Base-by-base conservation (phyloP, 35 echinoderm and acorn worm species). In the Amphiura filiformis region DNA sequence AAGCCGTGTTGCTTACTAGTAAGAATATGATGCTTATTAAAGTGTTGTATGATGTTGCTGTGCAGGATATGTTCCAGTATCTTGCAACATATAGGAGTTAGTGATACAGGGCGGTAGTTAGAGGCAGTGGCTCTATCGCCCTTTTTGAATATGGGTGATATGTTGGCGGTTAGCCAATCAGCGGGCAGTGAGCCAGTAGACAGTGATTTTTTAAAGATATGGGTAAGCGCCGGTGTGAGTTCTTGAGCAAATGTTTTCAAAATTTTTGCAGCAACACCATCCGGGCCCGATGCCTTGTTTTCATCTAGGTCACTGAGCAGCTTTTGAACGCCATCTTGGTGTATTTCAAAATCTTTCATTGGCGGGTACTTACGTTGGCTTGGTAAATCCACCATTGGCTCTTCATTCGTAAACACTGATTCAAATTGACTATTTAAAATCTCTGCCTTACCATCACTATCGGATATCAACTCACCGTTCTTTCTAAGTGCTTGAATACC, bases 11-110 rank as follows among this genome's bases (percentile, higher is more conserved):
- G 82, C 17, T 18, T 5, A 15, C 41, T 30, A 0, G 36, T 44
- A 3, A 88, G 86, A 26, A 80, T 80, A 56, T 80, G 35, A 22
- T 80, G 14, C 36, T 37, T 70, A 15, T 42, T 26, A 13, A 88
- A 75, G 35, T 88, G 75, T 39, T 0, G 33, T 31, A 88, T 79
- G 49, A 88, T 88, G 31, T 80, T 37, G 31, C 76, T 41, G 31
- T 49, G 39, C 13, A 88, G 1, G 1, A 88, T 88, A 34, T 88
- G 86, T 56, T 88, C 86, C 1, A 88, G 36, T 34, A 88, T 30
- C 49, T 88, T 79, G 86, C 87, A 88, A 32, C 28, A 42, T 39
- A 88, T 38, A 40, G 76, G 28, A 20, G 75, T 88, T 36, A 88
- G 37, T 33, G 86, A 88, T 4, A 88, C 39, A 80, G 86, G 86